A percentile compares a stretch with the other conserved stretches of the same genome.
Conservation (phyloP, 2,797 vertebrate genomes). For the Leuciscus waleckii region DNA sequence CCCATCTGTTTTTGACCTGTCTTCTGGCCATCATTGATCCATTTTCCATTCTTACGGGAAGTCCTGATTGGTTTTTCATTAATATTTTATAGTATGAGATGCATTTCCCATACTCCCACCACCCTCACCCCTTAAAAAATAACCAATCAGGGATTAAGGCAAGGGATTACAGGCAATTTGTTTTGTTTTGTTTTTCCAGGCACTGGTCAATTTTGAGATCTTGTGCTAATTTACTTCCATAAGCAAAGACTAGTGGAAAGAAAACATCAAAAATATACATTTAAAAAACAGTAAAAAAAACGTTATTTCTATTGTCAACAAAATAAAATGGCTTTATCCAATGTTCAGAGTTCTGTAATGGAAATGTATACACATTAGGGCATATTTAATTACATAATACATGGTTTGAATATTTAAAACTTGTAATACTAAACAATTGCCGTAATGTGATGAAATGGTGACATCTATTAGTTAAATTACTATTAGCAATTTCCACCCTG, state of each 20-base stretch:
- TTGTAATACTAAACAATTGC: not conserved
- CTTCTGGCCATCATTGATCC: slow-evolving; percentile 68
- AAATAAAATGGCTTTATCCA: not conserved
- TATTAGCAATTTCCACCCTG: not conserved
- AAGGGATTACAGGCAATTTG: not conserved
- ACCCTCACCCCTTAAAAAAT: not conserved
- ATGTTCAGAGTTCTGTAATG: not conserved
- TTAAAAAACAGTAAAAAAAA: not conserved
- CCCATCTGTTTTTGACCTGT: slow-evolving; percentile 20
- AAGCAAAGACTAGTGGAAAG: not conserved
- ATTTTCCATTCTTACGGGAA: slow-evolving; percentile 41
- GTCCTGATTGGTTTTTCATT: slow-evolving; percentile 35
- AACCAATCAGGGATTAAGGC: slow-evolving; percentile 1
- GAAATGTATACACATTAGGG: not conserved
- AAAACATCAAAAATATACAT: not conserved
- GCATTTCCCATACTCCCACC: slow-evolving; percentile 15
- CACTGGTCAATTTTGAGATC: not conserved
- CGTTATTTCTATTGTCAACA: not conserved
- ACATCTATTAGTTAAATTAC: not conserved
- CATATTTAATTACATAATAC: not conserved
- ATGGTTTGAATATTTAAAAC: not conserved
- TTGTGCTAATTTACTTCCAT: not conserved
- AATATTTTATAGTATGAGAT: slow-evolving; percentile 54
- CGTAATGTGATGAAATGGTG: not conserved
- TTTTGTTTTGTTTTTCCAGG: not conserved